Evolutionary conservation across 2,113 vertebrate species (phyloP), one percentile per base, ranked within the genome.

Genomic region (Anarhynchus alexandrinus): DNA sequence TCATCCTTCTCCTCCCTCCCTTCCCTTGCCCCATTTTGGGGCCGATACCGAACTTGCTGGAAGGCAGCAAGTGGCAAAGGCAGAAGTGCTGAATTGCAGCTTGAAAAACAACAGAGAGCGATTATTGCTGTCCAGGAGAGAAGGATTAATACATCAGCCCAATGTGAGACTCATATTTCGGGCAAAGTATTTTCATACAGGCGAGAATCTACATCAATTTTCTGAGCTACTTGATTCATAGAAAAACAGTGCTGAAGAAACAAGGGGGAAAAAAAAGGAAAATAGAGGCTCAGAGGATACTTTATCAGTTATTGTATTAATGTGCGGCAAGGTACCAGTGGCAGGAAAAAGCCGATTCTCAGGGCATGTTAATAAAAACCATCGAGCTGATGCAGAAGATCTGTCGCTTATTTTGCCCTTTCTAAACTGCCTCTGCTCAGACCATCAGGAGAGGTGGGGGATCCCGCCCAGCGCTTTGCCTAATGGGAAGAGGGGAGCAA

Each of bases 141-240:
- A 76, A 85, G 66, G 73, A 95, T 97, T 95, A 94, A 96, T 96
- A 77, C 62, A 84, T 87, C 83, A 93, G 66, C 84, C 73, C 93
- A 90, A 23, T 2, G 23, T 29, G 51, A 86, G 57, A 45, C 54
- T 82, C 17, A 3, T 54, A 58, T 71, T 87, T 91, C 0, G 11
- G 45, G 86, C 80, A 87, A 73, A 86, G 66, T 45, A 40, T 88
- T 97, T 91, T 91, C 88, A 93, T 79, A 70, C 32, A 27, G 83
- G 32, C 1, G 11, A 96, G 80, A 89, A 94, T 89, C 91, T 40
- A 36, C 86, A 93, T 91, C 17, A 42, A 66, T 89, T 94, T 84
- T 80, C 55, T 79, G 12, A 58, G 81, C 32, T 38, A 22, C 70
- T 77, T 82, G 93, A 77, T 66, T 94, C 86, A 77, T 3, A 5